These are phyloP conservation scores for Cetonia aurata DNA, from an alignment of 2,888 invertebrate species.

Conservation along the genomic window DNA sequence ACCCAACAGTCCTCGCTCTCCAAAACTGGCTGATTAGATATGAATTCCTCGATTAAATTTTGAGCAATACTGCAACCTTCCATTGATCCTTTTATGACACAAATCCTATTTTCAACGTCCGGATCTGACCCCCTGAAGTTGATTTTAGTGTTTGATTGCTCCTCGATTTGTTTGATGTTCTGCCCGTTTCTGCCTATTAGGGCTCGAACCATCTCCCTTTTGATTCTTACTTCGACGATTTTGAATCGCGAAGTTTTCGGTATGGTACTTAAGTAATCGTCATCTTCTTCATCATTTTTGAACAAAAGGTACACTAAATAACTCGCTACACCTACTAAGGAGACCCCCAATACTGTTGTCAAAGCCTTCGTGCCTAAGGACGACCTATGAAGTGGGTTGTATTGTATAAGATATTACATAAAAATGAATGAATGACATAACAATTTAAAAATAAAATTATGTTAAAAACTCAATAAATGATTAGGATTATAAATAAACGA, in stretches of 20 bases:
- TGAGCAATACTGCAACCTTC: slow-evolving; percentile 81
- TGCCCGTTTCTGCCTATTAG: slow-evolving; percentile 82
- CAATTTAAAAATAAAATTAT: background rate
- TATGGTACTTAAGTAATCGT: slow-evolving; percentile 59
- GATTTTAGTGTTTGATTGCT: slow-evolving; percentile 76
- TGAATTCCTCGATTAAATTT: slow-evolving; percentile 75
- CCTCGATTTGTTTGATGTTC: slow-evolving; percentile 82
- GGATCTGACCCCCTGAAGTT: slow-evolving; percentile 71
- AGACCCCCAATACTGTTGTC: slow-evolving; percentile 74
- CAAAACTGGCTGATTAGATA: slow-evolving; percentile 77
- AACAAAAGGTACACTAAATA: slow-evolving; percentile 78
- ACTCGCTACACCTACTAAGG: slow-evolving; percentile 77
- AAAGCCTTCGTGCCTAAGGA: slow-evolving; percentile 56
- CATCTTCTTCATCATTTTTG: slow-evolving; percentile 74
- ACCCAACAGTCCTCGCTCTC: slow-evolving; percentile 77
- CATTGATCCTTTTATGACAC: slow-evolving; percentile 78
- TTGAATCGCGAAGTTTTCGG: slow-evolving; percentile 63
- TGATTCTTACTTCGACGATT: slow-evolving; percentile 72
- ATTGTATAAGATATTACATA: slow-evolving; percentile 13
- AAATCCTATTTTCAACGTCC: slow-evolving; percentile 73
- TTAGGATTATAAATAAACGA: no score
- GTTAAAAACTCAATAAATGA: background rate
- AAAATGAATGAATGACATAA: slow-evolving; percentile 10
- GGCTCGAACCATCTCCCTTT: slow-evolving; percentile 74
- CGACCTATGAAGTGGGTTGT: background rate